Base-by-base conservation (phyloP, 2,797 vertebrate species). In the Myiothlypis chrysogaster region DNA sequence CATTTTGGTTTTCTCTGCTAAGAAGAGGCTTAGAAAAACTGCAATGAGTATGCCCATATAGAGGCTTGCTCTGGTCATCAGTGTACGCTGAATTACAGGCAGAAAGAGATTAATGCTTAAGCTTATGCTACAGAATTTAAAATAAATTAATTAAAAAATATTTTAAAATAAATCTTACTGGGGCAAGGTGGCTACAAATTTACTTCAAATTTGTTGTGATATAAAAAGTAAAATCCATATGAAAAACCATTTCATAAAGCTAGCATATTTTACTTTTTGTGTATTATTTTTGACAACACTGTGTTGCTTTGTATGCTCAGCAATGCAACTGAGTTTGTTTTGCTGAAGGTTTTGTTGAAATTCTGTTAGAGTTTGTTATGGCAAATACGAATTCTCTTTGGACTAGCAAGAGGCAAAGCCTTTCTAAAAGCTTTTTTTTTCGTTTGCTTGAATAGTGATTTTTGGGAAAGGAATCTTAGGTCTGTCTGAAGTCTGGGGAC, bases 301-400 rank as follows among this genome's bases (percentile, higher is more conserved):
- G 0, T 35, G 8, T 56, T 59, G 25, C 25, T 65, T 75, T 59
- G 25, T 60, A 7, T 61, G 14, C 43, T 69, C 35, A 89, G 55
- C 28, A 72, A 6, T 30, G 34, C 32, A 59, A 14, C 39, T 66
- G 11, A 15, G 7, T 28, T 69, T 59, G 19, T 80, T 86, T 65
- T 64, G 47, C 32, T 52, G 46, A 44, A 61, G 32, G 27, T 82
- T 75, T 65, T 94, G 20, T 61, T 89, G 56, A 77, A 93, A 65
- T 90, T 43, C 14, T 75, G 13, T 88, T 79, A 57, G 15, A 21
- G 5, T 83, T 92, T 68, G 21, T 87, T 85, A 37, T 10, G 39
- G 68, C 39, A 61, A 87, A 79, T 77, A 18, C 14, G 53, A 81
- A 28, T 25, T 60, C 17, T 80, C 4, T 72, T 84, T n/a, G 57